These are phyloP conservation scores for Patella pellucida DNA, from an alignment of 2,888 invertebrate genomes.

Conservation along the genomic window DNA sequence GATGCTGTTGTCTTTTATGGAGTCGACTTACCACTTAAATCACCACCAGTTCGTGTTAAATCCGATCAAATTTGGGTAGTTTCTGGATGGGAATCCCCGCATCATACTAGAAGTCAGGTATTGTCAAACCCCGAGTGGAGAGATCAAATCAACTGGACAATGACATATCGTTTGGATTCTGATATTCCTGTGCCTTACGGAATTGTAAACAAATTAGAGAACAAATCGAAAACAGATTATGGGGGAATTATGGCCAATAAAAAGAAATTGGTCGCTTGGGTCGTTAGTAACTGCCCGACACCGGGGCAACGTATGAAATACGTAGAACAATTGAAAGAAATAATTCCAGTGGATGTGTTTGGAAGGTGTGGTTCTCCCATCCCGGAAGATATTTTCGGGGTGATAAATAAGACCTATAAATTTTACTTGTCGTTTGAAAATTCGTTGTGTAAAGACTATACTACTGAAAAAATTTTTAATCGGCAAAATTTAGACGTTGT, in stretches of 20 bases:
- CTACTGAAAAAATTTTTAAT: slow-evolving; percentile 35
- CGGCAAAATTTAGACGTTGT: slow-evolving; percentile 21
- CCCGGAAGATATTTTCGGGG: not conserved
- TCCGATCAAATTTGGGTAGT: not conserved
- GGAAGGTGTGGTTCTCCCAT: slow-evolving; percentile 29
- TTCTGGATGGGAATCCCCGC: not conserved
- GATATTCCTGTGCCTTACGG: slow-evolving; percentile 35
- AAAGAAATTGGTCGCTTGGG: slow-evolving; percentile 25
- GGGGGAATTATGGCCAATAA: slow-evolving; percentile 16
- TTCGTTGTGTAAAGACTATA: slow-evolving; percentile 33
- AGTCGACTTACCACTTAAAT: not conserved
- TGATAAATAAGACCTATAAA: slow-evolving; percentile 22
- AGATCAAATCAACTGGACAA: slow-evolving; percentile 34
- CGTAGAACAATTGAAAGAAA: slow-evolving; percentile 18
- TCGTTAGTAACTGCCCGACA: slow-evolving; percentile 27
- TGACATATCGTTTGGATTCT: slow-evolving; percentile 40
- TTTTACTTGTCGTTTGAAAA: slow-evolving; percentile 40
- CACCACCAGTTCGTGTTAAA: not conserved
- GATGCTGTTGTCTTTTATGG: not conserved
- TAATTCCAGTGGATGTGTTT: slow-evolving; percentile 27
- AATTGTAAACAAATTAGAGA: not conserved
- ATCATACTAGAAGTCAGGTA: not conserved
- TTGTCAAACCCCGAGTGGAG: not conserved
- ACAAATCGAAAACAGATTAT: not conserved
- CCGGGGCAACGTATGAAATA: slow-evolving; percentile 24